Evolutionary conservation across 2,888 invertebrate species (phyloP), one percentile per base, ranked within the genome.

Genomic region (Spisula subtruncata): DNA sequence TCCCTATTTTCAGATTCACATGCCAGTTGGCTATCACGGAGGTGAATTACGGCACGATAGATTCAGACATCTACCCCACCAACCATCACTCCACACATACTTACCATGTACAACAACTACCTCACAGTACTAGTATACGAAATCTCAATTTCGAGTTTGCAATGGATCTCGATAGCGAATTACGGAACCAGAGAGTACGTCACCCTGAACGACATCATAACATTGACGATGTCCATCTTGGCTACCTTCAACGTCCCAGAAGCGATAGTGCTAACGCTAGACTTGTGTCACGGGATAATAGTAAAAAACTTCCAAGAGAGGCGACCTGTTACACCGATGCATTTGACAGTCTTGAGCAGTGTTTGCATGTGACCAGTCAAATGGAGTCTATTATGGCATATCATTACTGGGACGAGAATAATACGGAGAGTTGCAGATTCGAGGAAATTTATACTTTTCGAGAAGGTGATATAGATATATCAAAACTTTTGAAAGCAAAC

Each of bases 1-100:
- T 29, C 4, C 29, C 0, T 84, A 35, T 92, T 91, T 94, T 79
- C 92, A 97, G 97, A 89, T 97, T 98, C 91, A 97, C 97, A 16
- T 98, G 98, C 95, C 97, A 98, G 95, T 96, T 98, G 81, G 98
- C 97, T 18, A 97, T 98, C 93, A 98, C 98, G 1, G 98, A 98
- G 96, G 98, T 97, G 94, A 95, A 96, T 85, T 93, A 92, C 54
- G 85, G 83, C 29, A 88, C 91, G 60, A 89, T 88, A 32, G 92
- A 93, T 14, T 60, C 80, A 16, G 91, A 90, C 46, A 90, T 91
- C 18, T 88, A 75, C 79, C 91, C 91, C 0, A 48, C 82, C 0
- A 60, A 1, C 6, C 51, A 51, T 32, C 81, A 82, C 16, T 16
- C 51, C 12, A 10, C 25, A n/a, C 51, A 35, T 20, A 82, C 75